These are phyloP conservation scores for Corythoichthys intestinalis DNA, from an alignment of 2,113 vertebrate genomes.

Conservation along the genomic window DNA sequence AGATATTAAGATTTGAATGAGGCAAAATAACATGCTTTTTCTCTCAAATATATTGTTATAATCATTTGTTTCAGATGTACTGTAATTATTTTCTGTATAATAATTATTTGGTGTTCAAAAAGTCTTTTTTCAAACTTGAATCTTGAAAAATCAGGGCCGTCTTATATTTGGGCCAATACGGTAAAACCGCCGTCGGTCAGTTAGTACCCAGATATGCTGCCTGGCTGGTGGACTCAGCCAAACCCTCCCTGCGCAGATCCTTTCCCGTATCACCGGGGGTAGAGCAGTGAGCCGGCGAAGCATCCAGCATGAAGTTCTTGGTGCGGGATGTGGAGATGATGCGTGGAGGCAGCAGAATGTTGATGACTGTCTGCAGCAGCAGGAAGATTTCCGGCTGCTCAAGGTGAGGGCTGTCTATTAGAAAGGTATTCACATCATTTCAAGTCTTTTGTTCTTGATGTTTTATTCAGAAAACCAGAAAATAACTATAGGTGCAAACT, in stretches of 20 bases:
- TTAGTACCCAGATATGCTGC: slow-evolving; percentile 90
- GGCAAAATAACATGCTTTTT: no score
- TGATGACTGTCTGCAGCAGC: slow-evolving; percentile 94
- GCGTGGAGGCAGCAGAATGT: slow-evolving; percentile 92
- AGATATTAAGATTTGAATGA: no score
- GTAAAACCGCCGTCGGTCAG: no score
- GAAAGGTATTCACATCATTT: background rate
- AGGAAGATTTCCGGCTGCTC: slow-evolving; percentile 93
- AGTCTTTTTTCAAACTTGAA: no score
- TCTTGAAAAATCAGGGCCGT: no score
- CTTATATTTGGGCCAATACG: no score
- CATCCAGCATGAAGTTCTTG: slow-evolving; percentile 97
- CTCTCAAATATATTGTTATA: no score
- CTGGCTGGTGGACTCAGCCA: slow-evolving; percentile 96
- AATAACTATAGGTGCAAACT: background rate
- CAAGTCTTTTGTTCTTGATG: background rate
- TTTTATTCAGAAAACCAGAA: background rate
- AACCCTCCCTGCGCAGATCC: slow-evolving; percentile 88
- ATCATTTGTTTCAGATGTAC: no score
- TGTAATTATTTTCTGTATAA: no score
- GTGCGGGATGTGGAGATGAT: slow-evolving; percentile 97
- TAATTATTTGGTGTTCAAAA: no score
- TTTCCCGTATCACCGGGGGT: slow-evolving; percentile 90
- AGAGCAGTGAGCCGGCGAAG: slow-evolving; percentile 94
- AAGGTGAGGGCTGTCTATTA: slow-evolving; percentile 89